Evolutionary conservation across 1,140 invertebrate genomes (phyloP), one percentile per base, ranked within the genome.

Genomic region (Goniozus legneri): DNA sequence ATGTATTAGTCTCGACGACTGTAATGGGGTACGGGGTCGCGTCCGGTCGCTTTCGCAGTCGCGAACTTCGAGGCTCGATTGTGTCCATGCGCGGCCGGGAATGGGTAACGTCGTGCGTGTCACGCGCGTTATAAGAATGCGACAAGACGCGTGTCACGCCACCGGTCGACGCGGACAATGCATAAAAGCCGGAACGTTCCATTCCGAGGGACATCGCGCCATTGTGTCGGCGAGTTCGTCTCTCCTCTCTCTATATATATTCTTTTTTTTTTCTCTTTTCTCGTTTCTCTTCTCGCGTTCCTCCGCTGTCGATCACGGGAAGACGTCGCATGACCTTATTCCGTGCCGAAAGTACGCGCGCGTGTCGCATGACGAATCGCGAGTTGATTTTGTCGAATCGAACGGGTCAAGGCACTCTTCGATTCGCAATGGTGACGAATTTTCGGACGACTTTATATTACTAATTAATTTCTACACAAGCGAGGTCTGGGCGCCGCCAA

Each of bases 121-220:
- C 65, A 67, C 65, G 67, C 59, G 62, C 62, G 59, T 65, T 64
- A 62, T 64, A 68, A 69, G 69, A 67, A 71, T 70, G 69, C 66
- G 67, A 69, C 65, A 67, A 66, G 64, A 64, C 58, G 59, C 58
- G 61, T 65, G 58, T 64, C 60, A 58, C 55, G 53, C 27, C 44
- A 54, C 22, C 59, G 39, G 33, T 52, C 53, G 51, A 51, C 20
- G 32, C 35, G 30, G 19, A 52, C 48, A 47, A 56, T 57, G 54
- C 44, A 45, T n/a, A n/a, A n/a, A 61, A 58, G 54, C 50, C 51
- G 56, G 56, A 22, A 27, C 36, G 53, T 39, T 49, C 56, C 54
- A 54, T 59, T 51, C 53, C 27, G 56, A 52, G 56, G 13, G 7
- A 13, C 32, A 33, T 22, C 34, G 22, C 49, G 62, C 63, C 60